Conservation (phyloP, 2,888 invertebrate species). For the Drosophila prostipennis region DNA sequence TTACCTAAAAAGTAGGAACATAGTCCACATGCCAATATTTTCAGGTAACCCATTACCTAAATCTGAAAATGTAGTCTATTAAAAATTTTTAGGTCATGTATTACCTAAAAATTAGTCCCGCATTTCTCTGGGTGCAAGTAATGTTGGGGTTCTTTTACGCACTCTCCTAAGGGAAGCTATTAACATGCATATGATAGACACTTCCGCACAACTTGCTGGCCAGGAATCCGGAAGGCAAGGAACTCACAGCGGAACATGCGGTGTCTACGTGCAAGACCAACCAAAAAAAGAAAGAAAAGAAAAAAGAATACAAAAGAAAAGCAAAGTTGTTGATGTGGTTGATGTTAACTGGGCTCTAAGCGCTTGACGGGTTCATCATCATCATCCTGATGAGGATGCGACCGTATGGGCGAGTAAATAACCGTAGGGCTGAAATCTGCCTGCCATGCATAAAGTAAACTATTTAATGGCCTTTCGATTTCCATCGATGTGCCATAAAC, state of each 20-base stretch:
- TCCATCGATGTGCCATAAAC: conserved; percentile 58
- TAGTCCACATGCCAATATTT: too few species aligned
- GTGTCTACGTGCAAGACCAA: conserved; percentile 62
- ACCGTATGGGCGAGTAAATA: conserved; percentile 65
- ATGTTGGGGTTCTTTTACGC: background rate
- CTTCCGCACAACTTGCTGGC: conserved; percentile 68
- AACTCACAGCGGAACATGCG: conserved; percentile 64
- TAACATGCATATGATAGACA: conserved; percentile 79
- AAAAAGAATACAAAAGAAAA: conserved; percentile 19
- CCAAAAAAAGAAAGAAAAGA: conserved; percentile 20
- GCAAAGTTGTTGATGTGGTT: conserved; percentile 50
- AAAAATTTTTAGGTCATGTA: too few species aligned
- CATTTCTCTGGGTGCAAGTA: too few species aligned
- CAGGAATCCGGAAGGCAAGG: conserved; percentile 16
- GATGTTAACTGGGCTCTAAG: conserved; percentile 57
- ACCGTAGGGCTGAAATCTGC: conserved; percentile 72
- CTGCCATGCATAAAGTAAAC: conserved; percentile 79
- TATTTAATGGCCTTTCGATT: conserved; percentile 76
- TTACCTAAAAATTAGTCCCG: too few species aligned
- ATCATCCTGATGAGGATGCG: conserved; percentile 56
- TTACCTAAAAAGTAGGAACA: too few species aligned
- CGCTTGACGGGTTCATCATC: conserved; percentile 64
- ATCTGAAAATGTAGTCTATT: too few species aligned
- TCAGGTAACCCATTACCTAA: too few species aligned
- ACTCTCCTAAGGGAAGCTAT: conserved; percentile 51